Evolutionary conservation across 64 coral and sea anemone species (phyloP).

Genomic region (Montipora foliosa): DNA sequence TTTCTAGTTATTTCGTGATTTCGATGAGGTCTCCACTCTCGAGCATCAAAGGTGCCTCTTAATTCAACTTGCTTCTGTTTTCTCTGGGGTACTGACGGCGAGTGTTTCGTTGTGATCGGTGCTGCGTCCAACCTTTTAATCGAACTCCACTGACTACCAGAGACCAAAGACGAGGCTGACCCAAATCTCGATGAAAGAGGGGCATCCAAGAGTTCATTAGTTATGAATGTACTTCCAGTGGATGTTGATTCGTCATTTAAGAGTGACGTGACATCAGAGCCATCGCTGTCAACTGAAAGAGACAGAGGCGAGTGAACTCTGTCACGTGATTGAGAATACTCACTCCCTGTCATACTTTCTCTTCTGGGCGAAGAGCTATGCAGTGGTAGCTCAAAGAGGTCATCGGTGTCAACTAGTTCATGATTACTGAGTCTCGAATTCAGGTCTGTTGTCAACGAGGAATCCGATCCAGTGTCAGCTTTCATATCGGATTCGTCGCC

Average conservation of each 20-base stretch:
- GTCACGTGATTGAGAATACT: conserved; percentile 9
- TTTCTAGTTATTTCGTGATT: neutral
- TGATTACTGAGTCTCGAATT: neutral
- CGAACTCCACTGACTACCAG: conserved; percentile 34
- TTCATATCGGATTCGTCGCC: neutral
- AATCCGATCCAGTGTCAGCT: neutral
- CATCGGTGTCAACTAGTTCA: conserved; percentile 6
- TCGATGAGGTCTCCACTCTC: neutral
- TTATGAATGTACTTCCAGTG: neutral
- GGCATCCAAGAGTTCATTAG: neutral
- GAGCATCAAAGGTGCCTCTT: neutral
- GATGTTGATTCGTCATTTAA: conserved; percentile 29
- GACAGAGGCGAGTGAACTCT: neutral
- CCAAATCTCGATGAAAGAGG: neutral
- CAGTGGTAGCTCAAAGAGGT: neutral
- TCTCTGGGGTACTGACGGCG: neutral
- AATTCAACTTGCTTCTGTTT: neutral
- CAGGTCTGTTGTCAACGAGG: neutral
- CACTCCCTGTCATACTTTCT: neutral
- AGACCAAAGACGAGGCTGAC: neutral
- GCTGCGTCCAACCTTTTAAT: neutral
- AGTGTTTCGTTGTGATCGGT: neutral
- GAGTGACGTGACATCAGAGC: conserved; percentile 54
- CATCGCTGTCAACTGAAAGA: neutral
- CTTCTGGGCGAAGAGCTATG: conserved; percentile 37